These are phyloP conservation scores for Galleria mellonella DNA, from an alignment of 1,140 invertebrate genomes.

Conservation along the genomic window DNA sequence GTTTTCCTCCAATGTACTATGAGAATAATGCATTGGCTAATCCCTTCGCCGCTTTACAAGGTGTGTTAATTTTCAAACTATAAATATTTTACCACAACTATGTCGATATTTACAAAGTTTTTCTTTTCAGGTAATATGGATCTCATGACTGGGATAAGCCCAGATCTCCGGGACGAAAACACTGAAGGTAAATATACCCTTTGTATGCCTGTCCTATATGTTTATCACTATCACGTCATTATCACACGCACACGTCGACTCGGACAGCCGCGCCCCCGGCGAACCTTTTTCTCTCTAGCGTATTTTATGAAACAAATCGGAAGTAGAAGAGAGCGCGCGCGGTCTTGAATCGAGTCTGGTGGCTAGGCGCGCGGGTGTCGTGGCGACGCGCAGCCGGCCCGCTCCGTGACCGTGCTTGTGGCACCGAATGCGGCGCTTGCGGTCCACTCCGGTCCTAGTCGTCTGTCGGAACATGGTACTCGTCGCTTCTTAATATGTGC, in stretches of 20 bases:
- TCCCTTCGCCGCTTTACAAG: slow-evolving; percentile 62
- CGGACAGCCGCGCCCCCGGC: slow-evolving; percentile 72
- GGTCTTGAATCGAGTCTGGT: slow-evolving; percentile 34
- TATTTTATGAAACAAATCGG: slow-evolving; percentile 16
- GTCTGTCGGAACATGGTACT: too few relatives aligned
- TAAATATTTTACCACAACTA: not conserved
- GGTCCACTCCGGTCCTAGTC: too few relatives aligned
- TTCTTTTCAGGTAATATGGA: slow-evolving; percentile 57
- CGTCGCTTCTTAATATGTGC: too few relatives aligned
- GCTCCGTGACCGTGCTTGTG: slow-evolving; percentile 17
- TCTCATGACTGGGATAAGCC: slow-evolving; percentile 57
- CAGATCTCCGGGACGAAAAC: slow-evolving; percentile 60
- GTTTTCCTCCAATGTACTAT: slow-evolving; percentile 55
- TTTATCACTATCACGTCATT: slow-evolving; percentile 51
- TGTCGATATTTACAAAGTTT: not conserved
- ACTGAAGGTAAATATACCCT: slow-evolving; percentile 56
- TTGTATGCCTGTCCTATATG: not conserved
- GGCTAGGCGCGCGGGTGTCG: slow-evolving; percentile 66
- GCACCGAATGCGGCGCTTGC: not conserved
- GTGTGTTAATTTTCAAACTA: slow-evolving; percentile 17
- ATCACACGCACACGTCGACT: slow-evolving; percentile 67
- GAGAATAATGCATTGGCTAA: slow-evolving; percentile 63
- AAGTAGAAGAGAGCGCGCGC: slow-evolving; percentile 54
- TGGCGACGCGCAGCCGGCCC: slow-evolving; percentile 26
- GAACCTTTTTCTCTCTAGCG: slow-evolving; percentile 39